A percentile compares a stretch with the other conserved stretches of the same genome.
phyloP scores from a whole-genome alignment of 2,797 vertebrate genomes.

The Acanthurus tractus region DNA sequence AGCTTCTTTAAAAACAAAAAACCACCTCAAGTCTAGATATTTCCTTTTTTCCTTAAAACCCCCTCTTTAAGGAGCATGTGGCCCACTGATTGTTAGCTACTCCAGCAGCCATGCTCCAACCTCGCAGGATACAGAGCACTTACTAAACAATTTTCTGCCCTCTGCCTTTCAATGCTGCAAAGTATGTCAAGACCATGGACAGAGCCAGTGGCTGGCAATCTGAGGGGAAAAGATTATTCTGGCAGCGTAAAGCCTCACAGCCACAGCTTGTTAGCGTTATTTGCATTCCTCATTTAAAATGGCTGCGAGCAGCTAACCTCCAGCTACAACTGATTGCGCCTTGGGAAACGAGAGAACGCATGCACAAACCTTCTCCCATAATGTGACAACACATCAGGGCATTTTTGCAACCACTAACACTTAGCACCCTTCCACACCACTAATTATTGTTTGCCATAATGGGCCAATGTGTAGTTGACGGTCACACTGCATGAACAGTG shows the following conservation, averaged over 20 bases:
- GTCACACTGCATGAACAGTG: constrained; percentile 62
- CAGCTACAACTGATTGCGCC: constrained; percentile 48
- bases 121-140: constrained; percentile 30
- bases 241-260: constrained; percentile 27
- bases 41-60: constrained; percentile 21
- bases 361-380: constrained; percentile 34
- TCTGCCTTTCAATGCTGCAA: constrained; percentile 12
- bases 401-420: constrained; percentile 44
- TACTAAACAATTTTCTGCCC: constrained; percentile 40
- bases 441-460: constrained; percentile 64
- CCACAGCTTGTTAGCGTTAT: constrained; percentile 58
- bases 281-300: constrained; percentile 66
- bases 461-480: constrained; percentile 55
- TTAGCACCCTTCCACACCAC: constrained; percentile 53
- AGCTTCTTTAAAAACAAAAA: constrained; percentile 36
- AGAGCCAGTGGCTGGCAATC: constrained; percentile 41
- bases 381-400: constrained; percentile 41
- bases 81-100: constrained; percentile 24
- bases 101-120: constrained; percentile 24
- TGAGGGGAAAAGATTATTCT: constrained; percentile 35
- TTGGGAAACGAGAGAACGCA: constrained; percentile 36
- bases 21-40: constrained; percentile 1
- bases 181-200: constrained; percentile 58
- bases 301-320: constrained; percentile 52
- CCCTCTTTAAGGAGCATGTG: constrained; percentile 31